Evolutionary conservation across 2,888 invertebrate species (phyloP), one percentile per base, ranked within the genome.

Genomic region (Drosophila tripunctata): DNA sequence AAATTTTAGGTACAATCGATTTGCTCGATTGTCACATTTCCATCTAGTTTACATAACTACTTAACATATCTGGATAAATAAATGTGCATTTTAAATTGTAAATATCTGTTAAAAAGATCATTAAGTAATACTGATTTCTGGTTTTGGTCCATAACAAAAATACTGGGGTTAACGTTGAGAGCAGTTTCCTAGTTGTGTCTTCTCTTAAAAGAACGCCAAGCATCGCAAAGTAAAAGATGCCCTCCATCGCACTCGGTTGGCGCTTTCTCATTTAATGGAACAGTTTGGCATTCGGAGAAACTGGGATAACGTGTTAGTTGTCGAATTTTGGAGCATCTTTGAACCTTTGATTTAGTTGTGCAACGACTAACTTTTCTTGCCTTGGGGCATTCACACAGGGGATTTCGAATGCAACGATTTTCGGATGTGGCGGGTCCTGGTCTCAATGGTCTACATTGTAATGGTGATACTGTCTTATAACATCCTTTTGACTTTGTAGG

Each of bases 201-300:
- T 4, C 17, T 14, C 15, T 38, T 43, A n/a, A 50, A 55, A 5
- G 2, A 3, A n/a, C 45, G 52, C 57, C 60, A 61, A 12, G 31
- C 2, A 0, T 74, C 58, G 31, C 70, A 75, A 0, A 36, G 3
- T 3, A 52, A 19, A 1, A 12, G 4, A 0, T 14, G 12, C 1
- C 40, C 12, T 5, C 40, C n/a, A 7, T 8, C n/a, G 19, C 65
- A 66, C 10, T 47, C 55, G 7, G 40, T 60, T 35, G 30, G 36
- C 7, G 0, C 0, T 0, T n/a, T n/a, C n/a, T 4, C 4, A 0
- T 24, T 14, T 4, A 41, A 4, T 14, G 31, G 21, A 0, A 6
- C 41, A 8, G 21, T 30, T 2, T 38, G 7, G 21, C 60, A 67
- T 30, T 84, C 85, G 0, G 82, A 84, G 47, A 61, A 84, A 19